Evolutionary conservation across 1,140 invertebrate species (phyloP).

Genomic region (Fopius arisanus): DNA sequence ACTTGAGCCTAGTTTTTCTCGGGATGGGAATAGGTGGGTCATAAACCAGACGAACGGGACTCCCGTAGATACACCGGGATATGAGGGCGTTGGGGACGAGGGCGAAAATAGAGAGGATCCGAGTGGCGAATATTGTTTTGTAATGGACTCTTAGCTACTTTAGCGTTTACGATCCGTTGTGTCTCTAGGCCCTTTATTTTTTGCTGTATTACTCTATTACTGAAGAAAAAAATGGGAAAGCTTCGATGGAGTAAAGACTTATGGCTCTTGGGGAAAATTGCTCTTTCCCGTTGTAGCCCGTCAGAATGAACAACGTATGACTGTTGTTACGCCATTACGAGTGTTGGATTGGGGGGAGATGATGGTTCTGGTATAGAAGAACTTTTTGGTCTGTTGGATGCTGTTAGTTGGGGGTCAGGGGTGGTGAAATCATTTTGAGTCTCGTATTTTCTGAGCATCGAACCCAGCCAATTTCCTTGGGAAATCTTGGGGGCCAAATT

Average conservation of each 20-base stretch:
- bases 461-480: slow-evolving; percentile 29
- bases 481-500: slow-evolving; percentile 28
- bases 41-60: slow-evolving; percentile 31
- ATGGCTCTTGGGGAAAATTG: neutral
- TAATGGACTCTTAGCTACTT: slow-evolving; percentile 39
- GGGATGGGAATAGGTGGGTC: slow-evolving; percentile 19
- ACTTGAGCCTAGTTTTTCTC: slow-evolving; percentile 28
- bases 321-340: neutral
- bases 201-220: neutral
- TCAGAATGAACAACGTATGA: neutral
- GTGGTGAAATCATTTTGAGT: neutral
- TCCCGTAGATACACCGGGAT: neutral
- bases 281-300: neutral
- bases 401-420: no score
- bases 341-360: neutral
- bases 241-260: neutral
- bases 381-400: no score
- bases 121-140: slow-evolving; percentile 43
- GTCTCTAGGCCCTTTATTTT: slow-evolving; percentile 17
- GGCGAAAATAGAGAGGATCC: slow-evolving; percentile 25
- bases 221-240: neutral
- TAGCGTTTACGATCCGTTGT: slow-evolving; percentile 36
- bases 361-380: no score
- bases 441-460: neutral
- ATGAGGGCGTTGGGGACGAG: neutral